Base-by-base conservation (phyloP, 2,797 vertebrate species). In the Leontopithecus rosalia region DNA sequence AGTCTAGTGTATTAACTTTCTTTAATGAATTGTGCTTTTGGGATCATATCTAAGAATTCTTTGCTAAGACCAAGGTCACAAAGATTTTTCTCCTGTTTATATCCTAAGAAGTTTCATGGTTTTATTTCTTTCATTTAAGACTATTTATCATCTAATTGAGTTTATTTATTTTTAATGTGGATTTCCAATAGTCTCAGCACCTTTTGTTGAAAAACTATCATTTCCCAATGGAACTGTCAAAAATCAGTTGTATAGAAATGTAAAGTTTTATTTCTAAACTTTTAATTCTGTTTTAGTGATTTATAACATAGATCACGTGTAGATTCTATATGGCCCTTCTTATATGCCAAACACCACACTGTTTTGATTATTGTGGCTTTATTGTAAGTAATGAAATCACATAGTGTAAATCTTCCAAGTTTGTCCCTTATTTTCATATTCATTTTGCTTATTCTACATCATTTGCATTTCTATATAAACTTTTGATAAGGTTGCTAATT, bases 81-180 rank as follows among this genome's bases (percentile, higher is more conserved):
- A 39, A 61, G 19, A 19, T 88, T 67, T 88, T 84, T 91, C 61
- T 94, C 48, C 52, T 86, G n/a, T 55, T 77, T 96, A 61, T 95
- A 90, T 87, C 39, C 15, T 70, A 89, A 84, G 61, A 88, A 52
- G 17, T 81, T 89, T 75, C 50, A 43, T 43, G 86, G 41, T 81
- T 90, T 80, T 67, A 82, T 8, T 88, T 88, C 17, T 87, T 90
- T 73, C 24, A 79, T 52, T 80, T 90, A 88, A 81, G 48, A 46
- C 36, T n/a, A 30, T 52, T 22, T 50, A 39, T 48, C 12, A 92
- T 84, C 22, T 48, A 55, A 83, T 83, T 10, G 11, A 90, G 46
- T 73, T 88, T 39, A 17, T 67, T 77, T 90, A 52, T 88, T 30
- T 93, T 61, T 43, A 28, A 64, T 50, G 39, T 67, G n/a, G n/a